Evolutionary conservation across 35 echinoderm and acorn worm species (phyloP).

Genomic region (Apostichopus californicus): DNA sequence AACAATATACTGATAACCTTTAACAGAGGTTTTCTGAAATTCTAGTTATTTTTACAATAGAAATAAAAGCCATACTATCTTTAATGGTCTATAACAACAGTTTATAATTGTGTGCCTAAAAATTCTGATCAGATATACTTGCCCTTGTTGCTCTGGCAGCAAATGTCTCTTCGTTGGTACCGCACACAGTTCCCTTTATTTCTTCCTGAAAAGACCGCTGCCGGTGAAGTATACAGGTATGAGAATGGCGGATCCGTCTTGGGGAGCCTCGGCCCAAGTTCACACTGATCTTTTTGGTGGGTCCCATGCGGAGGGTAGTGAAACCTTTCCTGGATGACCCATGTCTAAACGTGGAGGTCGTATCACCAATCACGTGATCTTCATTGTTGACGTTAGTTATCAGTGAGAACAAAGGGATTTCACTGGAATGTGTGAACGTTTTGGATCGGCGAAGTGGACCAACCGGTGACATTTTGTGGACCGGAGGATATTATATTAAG

Average conservation of each 20-base stretch:
- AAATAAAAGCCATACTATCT: too few relatives aligned
- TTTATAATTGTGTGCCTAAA: too few relatives aligned
- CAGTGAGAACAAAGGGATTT: neutral
- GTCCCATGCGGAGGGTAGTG: neutral
- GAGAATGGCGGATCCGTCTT: conserved; percentile 17
- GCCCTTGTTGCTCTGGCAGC: too few relatives aligned
- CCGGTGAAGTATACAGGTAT: neutral
- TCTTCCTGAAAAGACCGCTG: conserved; percentile 5
- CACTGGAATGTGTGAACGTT: neutral
- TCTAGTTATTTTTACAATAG: too few relatives aligned
- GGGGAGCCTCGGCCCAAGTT: neutral
- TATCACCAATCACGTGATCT: too few relatives aligned
- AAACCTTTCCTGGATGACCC: neutral
- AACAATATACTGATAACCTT: too few relatives aligned
- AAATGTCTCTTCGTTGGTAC: too few relatives aligned
- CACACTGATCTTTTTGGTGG: conserved; percentile 5
- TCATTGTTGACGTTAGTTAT: neutral
- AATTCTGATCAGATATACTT: too few relatives aligned
- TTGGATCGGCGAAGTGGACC: neutral
- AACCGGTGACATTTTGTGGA: neutral
- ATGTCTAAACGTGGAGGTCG: neutral
- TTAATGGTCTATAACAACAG: too few relatives aligned
- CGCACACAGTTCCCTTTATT: too few relatives aligned
- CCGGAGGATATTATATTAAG: too few relatives aligned
- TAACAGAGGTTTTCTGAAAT: too few relatives aligned